Evolutionary conservation across 2,888 invertebrate species (phyloP), one percentile per base, ranked within the genome.

Genomic region (Caenorhabditis uteleia): DNA sequence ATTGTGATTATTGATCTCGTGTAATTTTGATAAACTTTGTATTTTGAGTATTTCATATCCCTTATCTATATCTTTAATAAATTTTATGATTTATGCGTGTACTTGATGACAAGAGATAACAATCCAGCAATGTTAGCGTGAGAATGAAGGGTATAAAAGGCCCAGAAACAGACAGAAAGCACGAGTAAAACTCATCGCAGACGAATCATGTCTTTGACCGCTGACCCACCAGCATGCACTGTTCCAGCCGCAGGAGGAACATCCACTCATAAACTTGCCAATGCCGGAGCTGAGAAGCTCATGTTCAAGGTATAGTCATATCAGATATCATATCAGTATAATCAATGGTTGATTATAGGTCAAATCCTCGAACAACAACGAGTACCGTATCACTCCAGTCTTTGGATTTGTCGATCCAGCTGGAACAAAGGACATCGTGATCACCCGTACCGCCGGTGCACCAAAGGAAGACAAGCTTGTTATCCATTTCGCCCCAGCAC

Each of bases 391-490:
- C 55, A 70, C 68, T 26, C 73, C 73, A 31, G 73, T 74, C 45
- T 73, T 70, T 65, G 72, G 72, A 38, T 73, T 74, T 58, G 59
- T 73, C 36, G 72, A 72, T 23, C 59, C 74, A 39, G 49, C 61
- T 26, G 67, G 58, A 33, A 31, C 59, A 43, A 53, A 61, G 34
- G 54, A 65, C 33, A 48, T 70, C 34, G 57, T 42, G 18, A 43
- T 70, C 36, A 72, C 69, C 8, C 69, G 74, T 39, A 56, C 56
- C 27, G 62, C 66, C 23, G 67, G 67, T 21, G 48, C 60, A 12
- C 50, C 64, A 21, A 69, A 62, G 47, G 67, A 62, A 36, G 67
- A 69, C 62, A 62, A 68, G 42, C 50, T 70, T 38, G 67, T 67
- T 40, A 42, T 70, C 16, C 61, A 64, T 47, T 62, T 66, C 34